Conservation (phyloP, 2,113 vertebrate genomes). For the Apaloderma vittatum region DNA sequence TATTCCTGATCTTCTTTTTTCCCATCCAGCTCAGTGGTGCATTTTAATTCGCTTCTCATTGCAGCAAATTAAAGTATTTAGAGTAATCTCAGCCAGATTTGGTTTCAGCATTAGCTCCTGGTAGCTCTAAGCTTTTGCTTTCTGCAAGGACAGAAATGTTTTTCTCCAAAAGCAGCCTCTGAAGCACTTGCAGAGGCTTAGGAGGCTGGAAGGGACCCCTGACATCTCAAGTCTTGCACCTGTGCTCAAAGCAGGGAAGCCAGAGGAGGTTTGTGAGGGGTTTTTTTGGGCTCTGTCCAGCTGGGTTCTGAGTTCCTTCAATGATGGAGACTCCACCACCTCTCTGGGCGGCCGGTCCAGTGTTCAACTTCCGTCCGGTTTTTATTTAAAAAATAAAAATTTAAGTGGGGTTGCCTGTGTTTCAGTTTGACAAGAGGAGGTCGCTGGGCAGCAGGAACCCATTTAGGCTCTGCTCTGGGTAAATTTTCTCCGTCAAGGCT, state of each 20-base stretch:
- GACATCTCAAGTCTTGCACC: rapidly evolving
- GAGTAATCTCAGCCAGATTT: neutral
- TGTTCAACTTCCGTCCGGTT: neutral
- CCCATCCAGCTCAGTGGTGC: neutral
- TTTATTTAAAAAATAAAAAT: too few species aligned
- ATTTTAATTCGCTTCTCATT: neutral
- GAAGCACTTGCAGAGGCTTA: neutral
- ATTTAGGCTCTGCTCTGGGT: neutral
- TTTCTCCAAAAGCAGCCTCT: neutral
- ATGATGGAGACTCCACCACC: neutral
- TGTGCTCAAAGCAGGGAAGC: neutral
- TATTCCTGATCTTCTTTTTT: neutral
- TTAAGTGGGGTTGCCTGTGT: neutral
- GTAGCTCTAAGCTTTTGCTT: neutral
- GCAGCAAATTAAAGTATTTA: neutral
- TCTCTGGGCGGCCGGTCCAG: neutral
- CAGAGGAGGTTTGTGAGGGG: neutral
- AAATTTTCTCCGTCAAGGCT: neutral
- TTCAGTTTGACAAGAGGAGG: neutral
- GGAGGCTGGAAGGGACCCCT: neutral
- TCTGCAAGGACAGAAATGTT: neutral
- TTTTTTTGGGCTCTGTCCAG: neutral
- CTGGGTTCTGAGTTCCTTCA: neutral
- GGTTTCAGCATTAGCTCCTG: neutral
- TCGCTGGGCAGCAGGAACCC: neutral